A percentile compares a stretch with the other conserved stretches of the same genome.
phyloP scores from a whole-genome alignment of 1,140 invertebrate species.

The Phymorhynchus buccinoides region DNA sequence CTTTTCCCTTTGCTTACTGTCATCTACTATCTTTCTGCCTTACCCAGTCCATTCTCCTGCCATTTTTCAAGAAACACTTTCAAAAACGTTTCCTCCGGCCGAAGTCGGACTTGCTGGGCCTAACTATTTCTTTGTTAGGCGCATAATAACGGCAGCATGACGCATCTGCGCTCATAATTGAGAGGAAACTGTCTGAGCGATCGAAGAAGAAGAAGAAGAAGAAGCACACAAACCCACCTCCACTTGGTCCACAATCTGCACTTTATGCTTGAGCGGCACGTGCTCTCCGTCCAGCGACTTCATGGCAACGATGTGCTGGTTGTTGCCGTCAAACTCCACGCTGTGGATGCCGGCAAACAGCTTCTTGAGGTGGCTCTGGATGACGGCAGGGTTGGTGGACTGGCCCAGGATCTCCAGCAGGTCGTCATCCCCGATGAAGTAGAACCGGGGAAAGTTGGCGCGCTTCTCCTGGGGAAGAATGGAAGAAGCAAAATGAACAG shows the following conservation, averaged over 20 bases:
- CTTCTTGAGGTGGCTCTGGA: slow-evolving; percentile 95
- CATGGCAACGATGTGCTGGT: slow-evolving; percentile 82
- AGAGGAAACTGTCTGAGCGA: no score
- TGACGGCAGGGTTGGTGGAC: slow-evolving; percentile 85
- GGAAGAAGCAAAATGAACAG: not conserved
- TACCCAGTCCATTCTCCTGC: no score
- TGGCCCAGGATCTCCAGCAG: slow-evolving; percentile 93
- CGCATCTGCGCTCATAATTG: no score
- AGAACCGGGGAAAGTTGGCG: slow-evolving; percentile 92
- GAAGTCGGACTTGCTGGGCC: no score
- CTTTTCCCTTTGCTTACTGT: no score
- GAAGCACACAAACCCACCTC: slow-evolving; percentile 78
- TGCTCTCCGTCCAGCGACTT: slow-evolving; percentile 88
- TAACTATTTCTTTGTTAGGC: no score
- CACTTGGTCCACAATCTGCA: slow-evolving; percentile 86
- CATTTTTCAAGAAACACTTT: no score
- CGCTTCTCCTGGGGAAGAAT: slow-evolving; percentile 97
- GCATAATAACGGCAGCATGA: no score
- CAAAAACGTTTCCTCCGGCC: no score
- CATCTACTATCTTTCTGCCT: no score
- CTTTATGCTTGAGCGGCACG: slow-evolving; percentile 82
- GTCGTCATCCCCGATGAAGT: slow-evolving; percentile 97
- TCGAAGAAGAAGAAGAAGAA: no score
- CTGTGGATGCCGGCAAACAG: slow-evolving; percentile 90
- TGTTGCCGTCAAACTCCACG: slow-evolving; percentile 80